phyloP scores from a whole-genome alignment of 2,888 invertebrate genomes.

The Pediacus dermestoides region DNA sequence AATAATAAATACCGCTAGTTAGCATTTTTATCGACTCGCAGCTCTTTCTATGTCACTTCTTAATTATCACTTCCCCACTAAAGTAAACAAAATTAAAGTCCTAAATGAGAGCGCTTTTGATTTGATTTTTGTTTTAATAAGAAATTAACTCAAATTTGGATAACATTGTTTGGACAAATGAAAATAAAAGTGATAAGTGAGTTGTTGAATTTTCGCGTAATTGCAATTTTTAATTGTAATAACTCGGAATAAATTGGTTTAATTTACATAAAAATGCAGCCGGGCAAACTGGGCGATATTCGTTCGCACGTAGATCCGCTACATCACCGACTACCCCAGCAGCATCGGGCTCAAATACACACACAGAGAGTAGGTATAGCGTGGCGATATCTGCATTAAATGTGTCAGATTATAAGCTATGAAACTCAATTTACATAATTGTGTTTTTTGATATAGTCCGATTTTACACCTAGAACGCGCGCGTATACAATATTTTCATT shows the following conservation, averaged over 20 bases:
- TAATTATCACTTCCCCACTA: background rate
- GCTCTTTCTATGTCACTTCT: background rate
- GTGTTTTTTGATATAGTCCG: constrained; percentile 32
- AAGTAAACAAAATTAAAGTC: too few species aligned
- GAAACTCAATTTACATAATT: constrained; percentile 42
- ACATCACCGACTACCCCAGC: too few species aligned
- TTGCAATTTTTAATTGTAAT: constrained; percentile 34
- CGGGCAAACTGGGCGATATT: constrained; percentile 27
- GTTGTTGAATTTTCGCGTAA: constrained; percentile 20
- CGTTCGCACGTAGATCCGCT: constrained; percentile 35
- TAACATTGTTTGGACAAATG: background rate
- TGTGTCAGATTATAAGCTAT: constrained; percentile 45
- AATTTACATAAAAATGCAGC: constrained; percentile 40
- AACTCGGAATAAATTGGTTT: constrained; percentile 38
- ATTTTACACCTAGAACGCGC: too few species aligned
- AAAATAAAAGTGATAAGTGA: constrained; percentile 8
- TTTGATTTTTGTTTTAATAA: too few species aligned
- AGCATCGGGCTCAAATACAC: too few species aligned
- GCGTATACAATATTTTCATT: too few species aligned
- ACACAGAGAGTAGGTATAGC: constrained; percentile 21
- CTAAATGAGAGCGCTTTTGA: too few species aligned
- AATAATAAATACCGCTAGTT: too few species aligned
- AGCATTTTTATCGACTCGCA: background rate
- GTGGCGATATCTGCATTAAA: constrained; percentile 40
- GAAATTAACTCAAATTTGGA: too few species aligned